Conservation (phyloP, 2,797 vertebrate genomes). For the Falco rusticolus region DNA sequence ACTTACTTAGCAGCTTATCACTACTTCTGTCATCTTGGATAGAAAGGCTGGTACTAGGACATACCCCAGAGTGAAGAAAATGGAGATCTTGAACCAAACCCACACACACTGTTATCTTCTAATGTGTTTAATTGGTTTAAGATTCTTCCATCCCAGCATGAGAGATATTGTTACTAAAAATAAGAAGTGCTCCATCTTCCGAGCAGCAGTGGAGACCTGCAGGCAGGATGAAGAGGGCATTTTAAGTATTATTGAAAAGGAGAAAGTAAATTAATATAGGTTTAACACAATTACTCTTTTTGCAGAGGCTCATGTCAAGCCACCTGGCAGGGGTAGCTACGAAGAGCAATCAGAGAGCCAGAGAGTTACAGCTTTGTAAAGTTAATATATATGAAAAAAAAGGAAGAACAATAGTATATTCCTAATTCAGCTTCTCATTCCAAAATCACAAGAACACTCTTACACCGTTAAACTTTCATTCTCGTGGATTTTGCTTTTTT, state of each 20-base stretch:
- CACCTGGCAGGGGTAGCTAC: neutral
- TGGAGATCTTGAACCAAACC: constrained; percentile 61
- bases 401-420: neutral
- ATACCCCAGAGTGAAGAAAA: constrained; percentile 45
- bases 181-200: constrained; percentile 36
- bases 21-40: constrained; percentile 51
- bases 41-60: constrained; percentile 12
- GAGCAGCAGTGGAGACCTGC: constrained; percentile 13
- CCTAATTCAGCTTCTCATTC: neutral
- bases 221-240: constrained; percentile 28
- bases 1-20: constrained; percentile 54
- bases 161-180: constrained; percentile 72
- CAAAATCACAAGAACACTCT: neutral
- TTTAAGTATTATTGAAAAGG: constrained; percentile 8
- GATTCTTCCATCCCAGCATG: constrained; percentile 48
- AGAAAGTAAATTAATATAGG: constrained; percentile 30
- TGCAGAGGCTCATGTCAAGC: neutral
- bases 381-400: neutral
- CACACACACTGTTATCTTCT: constrained; percentile 59
- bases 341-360: neutral
- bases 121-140: constrained; percentile 74
- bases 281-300: constrained; percentile 16
- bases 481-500: neutral
- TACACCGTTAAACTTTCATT: neutral
- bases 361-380: neutral